Evolutionary conservation across 2,113 vertebrate genomes (phyloP).

Genomic region (Poecilia latipinna): DNA sequence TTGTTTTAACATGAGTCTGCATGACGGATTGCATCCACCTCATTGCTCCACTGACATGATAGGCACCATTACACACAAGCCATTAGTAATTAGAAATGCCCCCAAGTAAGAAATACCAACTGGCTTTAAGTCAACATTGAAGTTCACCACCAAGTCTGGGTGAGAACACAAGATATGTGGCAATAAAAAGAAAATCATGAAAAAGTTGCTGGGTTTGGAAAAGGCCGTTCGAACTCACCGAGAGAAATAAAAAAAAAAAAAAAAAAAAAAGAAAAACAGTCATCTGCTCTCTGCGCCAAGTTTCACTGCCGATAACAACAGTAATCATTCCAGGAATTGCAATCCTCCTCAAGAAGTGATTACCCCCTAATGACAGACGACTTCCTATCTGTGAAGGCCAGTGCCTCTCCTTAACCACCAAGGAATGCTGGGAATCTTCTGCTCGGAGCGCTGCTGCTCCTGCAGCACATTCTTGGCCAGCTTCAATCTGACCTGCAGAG

Average conservation of each 20-base stretch:
- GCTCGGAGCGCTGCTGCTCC: constrained; percentile 40
- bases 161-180: neutral
- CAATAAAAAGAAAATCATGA: neutral
- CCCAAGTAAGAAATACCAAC: constrained; percentile 60
- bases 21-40: constrained; percentile 54
- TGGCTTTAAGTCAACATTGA: constrained; percentile 49
- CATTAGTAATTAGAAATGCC: constrained; percentile 67
- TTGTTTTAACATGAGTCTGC: constrained; percentile 40
- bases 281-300: constrained; percentile 39
- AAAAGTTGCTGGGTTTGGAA: neutral
- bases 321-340: constrained; percentile 73
- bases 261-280: neutral
- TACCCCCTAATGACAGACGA: constrained; percentile 71
- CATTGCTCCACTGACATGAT: constrained; percentile 62
- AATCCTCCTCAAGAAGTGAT: constrained; percentile 69
- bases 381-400: constrained; percentile 72
- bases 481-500: constrained; percentile 50
- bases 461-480: constrained; percentile 60
- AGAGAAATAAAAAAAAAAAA: constrained; percentile 1
- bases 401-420: constrained; percentile 57
- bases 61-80: constrained; percentile 64
- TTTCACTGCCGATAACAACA: constrained; percentile 71
- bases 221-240: constrained; percentile 25
- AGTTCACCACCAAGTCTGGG: constrained; percentile 9
- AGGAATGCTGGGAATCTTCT: constrained; percentile 73